These are phyloP conservation scores for Synanthedon andrenaeformis DNA, from an alignment of 2,888 invertebrate genomes.

Conservation along the genomic window DNA sequence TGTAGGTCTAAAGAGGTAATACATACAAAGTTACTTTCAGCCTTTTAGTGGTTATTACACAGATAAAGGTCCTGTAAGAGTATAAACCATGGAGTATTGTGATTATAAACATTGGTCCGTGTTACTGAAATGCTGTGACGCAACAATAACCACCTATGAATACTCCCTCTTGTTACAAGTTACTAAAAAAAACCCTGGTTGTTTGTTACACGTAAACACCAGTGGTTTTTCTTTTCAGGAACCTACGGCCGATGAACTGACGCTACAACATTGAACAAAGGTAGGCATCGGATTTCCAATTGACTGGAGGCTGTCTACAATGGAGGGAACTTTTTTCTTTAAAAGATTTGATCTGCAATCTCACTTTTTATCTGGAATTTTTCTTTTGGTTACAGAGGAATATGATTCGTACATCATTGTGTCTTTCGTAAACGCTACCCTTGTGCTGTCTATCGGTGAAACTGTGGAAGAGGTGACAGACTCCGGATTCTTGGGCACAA, in stretches of 20 bases:
- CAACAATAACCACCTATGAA: constrained; percentile 60
- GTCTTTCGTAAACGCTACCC: constrained; percentile 96
- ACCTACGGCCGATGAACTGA: constrained; percentile 57
- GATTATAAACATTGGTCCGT: constrained; percentile 66
- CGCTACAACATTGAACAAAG: constrained; percentile 43
- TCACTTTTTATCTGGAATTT: constrained; percentile 24
- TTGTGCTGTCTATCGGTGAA: constrained; percentile 98
- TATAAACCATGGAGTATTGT: constrained; percentile 37
- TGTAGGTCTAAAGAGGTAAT: too few species aligned
- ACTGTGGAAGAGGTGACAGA: constrained; percentile 99
- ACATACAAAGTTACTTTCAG: too few species aligned
- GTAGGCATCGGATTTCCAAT: constrained; percentile 48
- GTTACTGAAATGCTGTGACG: constrained; percentile 67
- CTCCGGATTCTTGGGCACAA: constrained; percentile 98
- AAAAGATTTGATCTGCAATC: constrained; percentile 7
- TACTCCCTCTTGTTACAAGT: constrained; percentile 63
- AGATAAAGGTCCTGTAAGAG: too few species aligned
- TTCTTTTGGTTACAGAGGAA: constrained; percentile 88
- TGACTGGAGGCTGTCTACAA: constrained; percentile 35
- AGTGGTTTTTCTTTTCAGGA: constrained; percentile 90
- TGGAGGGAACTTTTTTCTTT: constrained; percentile 21
- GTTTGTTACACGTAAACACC: constrained; percentile 86
- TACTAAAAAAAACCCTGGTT: constrained; percentile 71
- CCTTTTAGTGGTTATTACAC: too few species aligned
- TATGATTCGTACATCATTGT: constrained; percentile 99